phyloP scores from a whole-genome alignment of 2,113 vertebrate genomes.

The Sialia sialis region DNA sequence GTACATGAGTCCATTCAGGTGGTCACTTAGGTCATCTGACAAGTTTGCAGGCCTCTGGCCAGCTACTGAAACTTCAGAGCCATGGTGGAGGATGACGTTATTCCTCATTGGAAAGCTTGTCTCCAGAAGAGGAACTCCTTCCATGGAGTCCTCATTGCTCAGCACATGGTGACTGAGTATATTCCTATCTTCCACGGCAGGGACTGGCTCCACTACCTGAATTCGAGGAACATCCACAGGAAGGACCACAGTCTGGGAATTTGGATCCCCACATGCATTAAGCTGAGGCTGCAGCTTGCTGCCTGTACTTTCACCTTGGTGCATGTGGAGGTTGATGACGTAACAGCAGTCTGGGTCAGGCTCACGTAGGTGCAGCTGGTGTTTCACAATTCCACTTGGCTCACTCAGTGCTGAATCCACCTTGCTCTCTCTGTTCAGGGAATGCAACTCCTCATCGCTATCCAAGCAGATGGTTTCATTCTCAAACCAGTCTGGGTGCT shows the following conservation, averaged over 20 bases:
- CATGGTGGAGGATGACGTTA: neutral
- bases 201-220: conserved; percentile 13
- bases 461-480: conserved; percentile 69
- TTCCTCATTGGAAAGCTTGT: conserved; percentile 23
- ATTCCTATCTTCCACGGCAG: neutral
- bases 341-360: neutral
- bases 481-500: conserved; percentile 87
- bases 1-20: conserved; percentile 41
- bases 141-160: conserved; percentile 4
- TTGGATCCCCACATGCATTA: neutral
- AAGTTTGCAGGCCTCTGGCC: neutral
- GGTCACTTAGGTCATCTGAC: neutral
- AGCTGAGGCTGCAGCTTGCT: conserved; percentile 39
- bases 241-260: conserved; percentile 18
- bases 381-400: conserved; percentile 40
- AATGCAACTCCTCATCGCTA: conserved; percentile 56
- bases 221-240: neutral
- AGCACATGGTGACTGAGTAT: neutral
- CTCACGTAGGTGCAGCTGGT: conserved; percentile 65
- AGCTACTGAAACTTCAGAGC: neutral
- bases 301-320: neutral
- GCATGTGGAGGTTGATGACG: neutral
- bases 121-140: conserved; percentile 59
- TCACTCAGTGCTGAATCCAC: neutral
- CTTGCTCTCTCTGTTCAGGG: conserved; percentile 42